These are phyloP conservation scores for Melipona quadrifasciata DNA, from an alignment of 1,140 invertebrate genomes.

Conservation along the genomic window DNA sequence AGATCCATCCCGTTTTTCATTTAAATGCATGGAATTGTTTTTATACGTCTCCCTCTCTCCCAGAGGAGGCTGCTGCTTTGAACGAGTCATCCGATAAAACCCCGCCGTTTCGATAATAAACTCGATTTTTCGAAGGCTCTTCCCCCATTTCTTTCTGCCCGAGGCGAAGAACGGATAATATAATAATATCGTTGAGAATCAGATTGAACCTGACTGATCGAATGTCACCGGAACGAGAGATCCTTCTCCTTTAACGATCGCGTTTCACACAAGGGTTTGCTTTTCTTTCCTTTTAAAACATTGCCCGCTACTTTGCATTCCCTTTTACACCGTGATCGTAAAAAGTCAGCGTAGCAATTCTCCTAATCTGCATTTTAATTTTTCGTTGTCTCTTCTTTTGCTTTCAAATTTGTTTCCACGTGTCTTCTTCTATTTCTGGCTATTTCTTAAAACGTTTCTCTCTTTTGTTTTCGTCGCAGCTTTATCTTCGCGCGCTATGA, in stretches of 20 bases:
- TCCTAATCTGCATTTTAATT: not conserved
- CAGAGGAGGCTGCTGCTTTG: not conserved
- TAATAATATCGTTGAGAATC: not conserved
- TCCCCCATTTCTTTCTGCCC: not conserved
- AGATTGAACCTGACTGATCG: not conserved
- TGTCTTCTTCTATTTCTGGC: not conserved
- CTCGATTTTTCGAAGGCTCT: not conserved
- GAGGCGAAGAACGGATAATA: not conserved
- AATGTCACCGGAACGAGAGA: not conserved
- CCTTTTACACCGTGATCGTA: not conserved
- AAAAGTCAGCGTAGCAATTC: not conserved
- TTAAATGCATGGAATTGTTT: not conserved
- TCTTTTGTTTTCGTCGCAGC: not conserved
- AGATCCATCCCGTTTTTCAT: not conserved
- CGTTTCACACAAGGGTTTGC: not conserved
- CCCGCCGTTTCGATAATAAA: not conserved
- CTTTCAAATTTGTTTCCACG: not conserved
- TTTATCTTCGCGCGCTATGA: not conserved
- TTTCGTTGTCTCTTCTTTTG: not conserved
- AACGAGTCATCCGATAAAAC: not conserved
- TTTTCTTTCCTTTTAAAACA: not conserved
- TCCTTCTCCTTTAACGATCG: not conserved
- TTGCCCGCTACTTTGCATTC: not conserved
- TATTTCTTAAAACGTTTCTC: not conserved
- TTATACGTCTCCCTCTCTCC: not conserved